These are phyloP conservation scores for Caenorhabditis sp. DNA, from an alignment of 2,888 invertebrate genomes.

Conservation along the genomic window DNA sequence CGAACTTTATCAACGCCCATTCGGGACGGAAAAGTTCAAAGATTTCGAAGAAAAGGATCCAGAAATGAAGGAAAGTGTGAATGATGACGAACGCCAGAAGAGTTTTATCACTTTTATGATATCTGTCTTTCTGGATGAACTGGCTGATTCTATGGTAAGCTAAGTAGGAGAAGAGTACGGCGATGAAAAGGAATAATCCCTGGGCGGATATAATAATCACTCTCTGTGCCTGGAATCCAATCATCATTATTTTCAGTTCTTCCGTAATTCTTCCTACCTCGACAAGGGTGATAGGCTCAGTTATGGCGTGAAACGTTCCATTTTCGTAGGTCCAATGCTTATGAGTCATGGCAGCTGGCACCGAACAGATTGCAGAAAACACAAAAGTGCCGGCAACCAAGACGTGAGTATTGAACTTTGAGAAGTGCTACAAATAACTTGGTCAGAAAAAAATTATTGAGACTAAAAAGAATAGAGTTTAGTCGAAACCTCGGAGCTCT, in stretches of 20 bases:
- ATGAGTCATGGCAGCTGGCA: slow-evolving; percentile 10
- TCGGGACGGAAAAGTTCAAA: neutral
- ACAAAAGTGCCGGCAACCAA: neutral
- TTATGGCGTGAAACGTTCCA: neutral
- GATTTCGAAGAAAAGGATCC: slow-evolving; percentile 16
- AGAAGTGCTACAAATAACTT: too few relatives aligned
- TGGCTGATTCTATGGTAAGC: slow-evolving; percentile 1
- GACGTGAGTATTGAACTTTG: neutral
- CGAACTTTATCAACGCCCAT: neutral
- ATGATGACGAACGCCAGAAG: neutral
- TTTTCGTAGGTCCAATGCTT: too few relatives aligned
- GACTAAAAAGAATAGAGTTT: too few relatives aligned
- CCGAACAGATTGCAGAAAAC: neutral
- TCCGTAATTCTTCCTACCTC: neutral
- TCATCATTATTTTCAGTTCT: too few relatives aligned
- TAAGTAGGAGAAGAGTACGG: neutral
- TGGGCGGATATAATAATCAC: too few relatives aligned
- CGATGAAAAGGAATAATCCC: slow-evolving; percentile 1
- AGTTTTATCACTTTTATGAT: slow-evolving; percentile 19
- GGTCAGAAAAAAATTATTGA: too few relatives aligned
- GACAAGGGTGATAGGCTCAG: neutral
- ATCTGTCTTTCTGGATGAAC: slow-evolving; percentile 12
- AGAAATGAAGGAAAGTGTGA: slow-evolving; percentile 2
- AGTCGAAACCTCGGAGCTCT: too few relatives aligned
- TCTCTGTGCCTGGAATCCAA: too few relatives aligned